Evolutionary conservation across 2,113 vertebrate genomes (phyloP).

Genomic region (Felis chaus): DNA sequence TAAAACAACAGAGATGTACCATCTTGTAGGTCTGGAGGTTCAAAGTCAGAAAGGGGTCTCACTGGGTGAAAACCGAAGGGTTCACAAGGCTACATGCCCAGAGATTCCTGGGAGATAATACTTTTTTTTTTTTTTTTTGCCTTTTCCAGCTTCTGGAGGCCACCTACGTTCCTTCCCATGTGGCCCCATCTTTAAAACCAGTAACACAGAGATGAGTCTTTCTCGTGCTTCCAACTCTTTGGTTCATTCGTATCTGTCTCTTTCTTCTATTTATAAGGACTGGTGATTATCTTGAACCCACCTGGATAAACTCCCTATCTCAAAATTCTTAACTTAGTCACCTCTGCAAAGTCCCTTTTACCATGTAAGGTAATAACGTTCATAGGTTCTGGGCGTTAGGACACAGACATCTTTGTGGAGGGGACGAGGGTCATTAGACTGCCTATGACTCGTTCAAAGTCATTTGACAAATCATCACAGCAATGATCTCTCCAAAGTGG

Average conservation of each 20-base stretch:
- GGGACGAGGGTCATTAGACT: not conserved
- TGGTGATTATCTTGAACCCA: not conserved
- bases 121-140: rapidly evolving
- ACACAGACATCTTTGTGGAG: not conserved
- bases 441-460: not conserved
- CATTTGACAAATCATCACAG: not conserved
- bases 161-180: not conserved
- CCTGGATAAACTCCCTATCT: not conserved
- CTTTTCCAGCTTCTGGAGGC: not conserved
- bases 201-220: rapidly evolving
- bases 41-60: not conserved
- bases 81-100: rapidly evolving
- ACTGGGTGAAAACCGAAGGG: not conserved
- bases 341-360: not conserved
- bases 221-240: too few relatives aligned
- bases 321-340: not conserved
- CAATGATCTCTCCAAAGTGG: not conserved
- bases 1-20: not conserved
- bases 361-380: not conserved
- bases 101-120: not conserved
- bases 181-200: not conserved
- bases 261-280: not conserved
- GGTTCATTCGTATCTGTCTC: not conserved
- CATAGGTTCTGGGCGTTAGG: not conserved
- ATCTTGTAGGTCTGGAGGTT: not conserved